Evolutionary conservation across 2,888 invertebrate species (phyloP), one percentile per base, ranked within the genome.

Genomic region (Synanthedon andrenaeformis): DNA sequence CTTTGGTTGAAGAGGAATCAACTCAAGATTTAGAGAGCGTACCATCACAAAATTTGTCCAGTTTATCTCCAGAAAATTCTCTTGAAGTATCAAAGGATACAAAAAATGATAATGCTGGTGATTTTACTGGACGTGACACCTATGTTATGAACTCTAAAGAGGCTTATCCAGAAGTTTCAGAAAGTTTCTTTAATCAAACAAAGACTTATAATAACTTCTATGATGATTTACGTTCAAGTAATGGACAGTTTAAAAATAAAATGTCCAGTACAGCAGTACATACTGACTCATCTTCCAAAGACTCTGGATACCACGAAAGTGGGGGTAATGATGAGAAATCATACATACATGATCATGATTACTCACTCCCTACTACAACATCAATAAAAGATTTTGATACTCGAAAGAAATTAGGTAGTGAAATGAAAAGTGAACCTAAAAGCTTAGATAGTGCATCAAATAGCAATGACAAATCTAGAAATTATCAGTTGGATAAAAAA

Each of bases 1-100:
- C 88, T 3, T 66, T 89, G 56, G 88, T 89, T 3, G 88, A 88
- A 73, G 88, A 89, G 62, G 88, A 89, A 61, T 87, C 86, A 0
- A 79, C 77, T 3, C 88, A 88, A 66, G 88, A 88, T 56, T 60
- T 85, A 13, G 88, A 88, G 42, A 84, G 82, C 64, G 72, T 76
- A 1, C 79, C 79, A 14, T 84, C 84, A 5, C 82, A 84, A 53
- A 77, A 77, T 51, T 57, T 74, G 55, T 62, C 72, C 2, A 82
- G 79, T 55, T 62, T 82, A 42, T 76, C 82, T 5, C 79, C 78
- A 51, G 80, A 80, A 69, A 69, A 70, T 55, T 73, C 77, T 41
- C 52, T 74, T 3, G 73, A 72, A 55, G 71, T 71, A 13, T 57
- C 57, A 23, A 69, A 65, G 53, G 74, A 69, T 51, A 57, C 56